These are phyloP conservation scores for Mobula hypostoma DNA, from an alignment of 2,113 vertebrate species.

Conservation along the genomic window DNA sequence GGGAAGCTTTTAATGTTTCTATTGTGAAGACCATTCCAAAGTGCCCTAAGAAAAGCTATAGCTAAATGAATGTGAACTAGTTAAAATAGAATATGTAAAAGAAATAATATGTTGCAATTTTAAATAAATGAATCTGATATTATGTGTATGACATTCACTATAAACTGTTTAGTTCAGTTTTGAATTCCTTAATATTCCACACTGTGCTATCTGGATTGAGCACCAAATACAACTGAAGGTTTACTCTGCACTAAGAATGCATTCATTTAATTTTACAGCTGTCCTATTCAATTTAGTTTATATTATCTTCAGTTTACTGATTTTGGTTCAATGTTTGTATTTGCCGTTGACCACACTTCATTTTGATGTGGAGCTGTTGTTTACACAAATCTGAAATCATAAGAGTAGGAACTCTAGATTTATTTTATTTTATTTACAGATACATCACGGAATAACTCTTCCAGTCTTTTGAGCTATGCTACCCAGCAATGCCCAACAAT, in stretches of 20 bases:
- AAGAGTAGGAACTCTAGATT: neutral
- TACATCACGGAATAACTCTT: too few relatives aligned
- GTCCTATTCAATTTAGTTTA: neutral
- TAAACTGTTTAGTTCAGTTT: neutral
- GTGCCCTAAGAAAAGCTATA: neutral
- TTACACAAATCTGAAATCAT: neutral
- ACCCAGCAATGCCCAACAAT: too few relatives aligned
- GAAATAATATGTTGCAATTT: neutral
- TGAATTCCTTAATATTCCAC: neutral
- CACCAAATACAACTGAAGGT: neutral
- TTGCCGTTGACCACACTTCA: neutral
- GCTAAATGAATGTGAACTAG: neutral
- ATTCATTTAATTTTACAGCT: neutral
- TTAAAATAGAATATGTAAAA: neutral
- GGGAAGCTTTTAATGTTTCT: too few relatives aligned
- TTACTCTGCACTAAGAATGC: neutral
- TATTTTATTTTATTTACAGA: neutral
- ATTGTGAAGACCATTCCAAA: too few relatives aligned
- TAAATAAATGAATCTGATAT: neutral
- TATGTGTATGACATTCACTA: too few relatives aligned
- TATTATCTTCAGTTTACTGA: neutral
- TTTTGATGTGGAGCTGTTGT: neutral
- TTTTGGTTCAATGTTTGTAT: neutral
- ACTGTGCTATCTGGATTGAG: neutral
- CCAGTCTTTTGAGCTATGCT: too few relatives aligned